These are phyloP conservation scores for Saccopteryx leptura DNA, from an alignment of 2,113 vertebrate species.

Conservation along the genomic window DNA sequence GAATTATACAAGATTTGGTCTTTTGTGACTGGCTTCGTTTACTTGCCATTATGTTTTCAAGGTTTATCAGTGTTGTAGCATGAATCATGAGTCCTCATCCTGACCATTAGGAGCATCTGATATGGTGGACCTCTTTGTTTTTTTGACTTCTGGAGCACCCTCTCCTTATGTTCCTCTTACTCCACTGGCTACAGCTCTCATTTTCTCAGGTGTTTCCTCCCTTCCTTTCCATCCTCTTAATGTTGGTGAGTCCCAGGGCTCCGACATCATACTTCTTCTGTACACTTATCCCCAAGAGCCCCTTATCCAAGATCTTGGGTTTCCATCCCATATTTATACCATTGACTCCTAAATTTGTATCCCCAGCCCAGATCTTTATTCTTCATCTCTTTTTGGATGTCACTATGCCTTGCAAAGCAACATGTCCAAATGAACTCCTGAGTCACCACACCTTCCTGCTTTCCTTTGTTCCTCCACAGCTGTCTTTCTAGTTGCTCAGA, in stretches of 20 bases:
- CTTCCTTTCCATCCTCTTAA: neutral
- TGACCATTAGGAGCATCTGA: neutral
- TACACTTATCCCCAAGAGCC: neutral
- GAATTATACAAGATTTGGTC: neutral
- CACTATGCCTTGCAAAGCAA: neutral
- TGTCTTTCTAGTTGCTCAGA: neutral
- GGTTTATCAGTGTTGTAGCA: rapidly evolving
- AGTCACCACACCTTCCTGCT: neutral
- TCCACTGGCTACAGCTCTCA: neutral
- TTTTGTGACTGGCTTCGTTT: neutral
- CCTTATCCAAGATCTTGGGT: neutral
- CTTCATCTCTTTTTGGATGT: neutral
- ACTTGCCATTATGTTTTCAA: neutral
- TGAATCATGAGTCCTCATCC: neutral
- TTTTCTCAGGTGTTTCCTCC: neutral
- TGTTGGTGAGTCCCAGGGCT: neutral
- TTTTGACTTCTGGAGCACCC: neutral
- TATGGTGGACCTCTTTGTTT: neutral
- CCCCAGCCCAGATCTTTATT: neutral
- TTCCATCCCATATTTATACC: neutral
- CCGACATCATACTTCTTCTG: neutral
- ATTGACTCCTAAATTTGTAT: neutral
- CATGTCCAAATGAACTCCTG: neutral
- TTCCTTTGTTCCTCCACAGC: neutral
- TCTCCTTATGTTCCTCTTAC: neutral